Evolutionary conservation across 1,140 invertebrate species (phyloP).

Genomic region (Sinella curviseta): DNA sequence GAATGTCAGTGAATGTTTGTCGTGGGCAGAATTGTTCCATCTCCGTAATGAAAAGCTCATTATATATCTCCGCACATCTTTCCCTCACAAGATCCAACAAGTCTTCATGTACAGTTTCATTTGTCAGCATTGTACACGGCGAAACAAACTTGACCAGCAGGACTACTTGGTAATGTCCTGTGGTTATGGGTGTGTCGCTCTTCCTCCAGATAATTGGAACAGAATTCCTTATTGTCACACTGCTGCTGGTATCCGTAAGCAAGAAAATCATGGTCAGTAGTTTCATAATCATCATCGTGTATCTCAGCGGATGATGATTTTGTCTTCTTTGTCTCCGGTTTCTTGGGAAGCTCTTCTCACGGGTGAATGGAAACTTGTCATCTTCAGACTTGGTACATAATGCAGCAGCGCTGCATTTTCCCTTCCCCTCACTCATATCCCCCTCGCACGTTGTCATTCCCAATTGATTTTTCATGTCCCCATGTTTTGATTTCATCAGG

Average conservation of each 20-base stretch:
- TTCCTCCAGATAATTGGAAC: constrained; percentile 35
- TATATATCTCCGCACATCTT: neutral
- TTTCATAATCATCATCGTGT: neutral
- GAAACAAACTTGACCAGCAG: constrained; percentile 10
- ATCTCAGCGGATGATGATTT: too few relatives aligned
- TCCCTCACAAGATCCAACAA: neutral
- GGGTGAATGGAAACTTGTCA: too few relatives aligned
- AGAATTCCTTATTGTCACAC: neutral
- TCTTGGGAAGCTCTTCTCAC: too few relatives aligned
- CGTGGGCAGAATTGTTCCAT: neutral
- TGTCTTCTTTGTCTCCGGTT: too few relatives aligned
- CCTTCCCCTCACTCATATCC: too few relatives aligned
- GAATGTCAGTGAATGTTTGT: neutral
- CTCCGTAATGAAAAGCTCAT: neutral
- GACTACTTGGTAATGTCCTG: constrained; percentile 23
- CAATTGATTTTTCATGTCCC: constrained; percentile 16
- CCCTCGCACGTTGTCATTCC: too few relatives aligned
- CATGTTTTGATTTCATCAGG: constrained; percentile 35
- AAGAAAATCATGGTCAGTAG: neutral
- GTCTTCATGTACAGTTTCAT: neutral
- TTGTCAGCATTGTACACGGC: neutral
- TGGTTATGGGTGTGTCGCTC: constrained; percentile 24
- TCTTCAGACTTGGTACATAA: too few relatives aligned
- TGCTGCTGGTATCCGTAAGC: neutral
- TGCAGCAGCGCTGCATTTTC: too few relatives aligned